Evolutionary conservation across 2,888 invertebrate genomes (phyloP).

Genomic region (Macrophya alboannulata): DNA sequence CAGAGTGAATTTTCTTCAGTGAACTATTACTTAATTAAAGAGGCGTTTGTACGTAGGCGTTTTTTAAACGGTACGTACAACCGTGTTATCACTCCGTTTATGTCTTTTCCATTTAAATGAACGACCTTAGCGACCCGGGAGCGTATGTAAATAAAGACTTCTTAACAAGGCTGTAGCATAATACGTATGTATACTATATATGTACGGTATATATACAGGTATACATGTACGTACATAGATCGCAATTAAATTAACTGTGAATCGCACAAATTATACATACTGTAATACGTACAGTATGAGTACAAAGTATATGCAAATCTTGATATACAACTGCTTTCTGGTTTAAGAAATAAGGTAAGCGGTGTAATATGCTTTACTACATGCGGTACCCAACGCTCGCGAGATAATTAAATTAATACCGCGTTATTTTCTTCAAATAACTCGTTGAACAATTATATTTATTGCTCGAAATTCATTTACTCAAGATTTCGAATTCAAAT

Average conservation of each 20-base stretch:
- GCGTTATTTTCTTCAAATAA: background rate
- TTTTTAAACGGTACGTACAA: conserved; percentile 61
- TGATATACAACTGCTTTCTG: background rate
- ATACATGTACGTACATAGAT: background rate
- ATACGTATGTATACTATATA: background rate
- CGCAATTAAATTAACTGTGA: conserved; percentile 31
- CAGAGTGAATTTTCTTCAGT: background rate
- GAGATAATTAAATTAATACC: background rate
- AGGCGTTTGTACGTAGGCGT: conserved; percentile 43
- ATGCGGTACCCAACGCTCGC: background rate
- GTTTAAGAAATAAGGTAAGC: background rate
- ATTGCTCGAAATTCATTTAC: background rate
- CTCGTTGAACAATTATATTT: background rate
- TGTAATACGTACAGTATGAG: background rate
- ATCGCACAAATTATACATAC: background rate
- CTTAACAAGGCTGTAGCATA: conserved; percentile 36
- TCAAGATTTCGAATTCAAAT: background rate
- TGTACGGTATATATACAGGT: background rate
- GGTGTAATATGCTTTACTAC: background rate
- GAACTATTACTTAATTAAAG: conserved; percentile 49
- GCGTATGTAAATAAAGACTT: conserved; percentile 43
- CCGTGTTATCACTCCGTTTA: conserved; percentile 53
- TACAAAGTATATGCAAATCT: background rate
- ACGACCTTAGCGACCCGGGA: conserved; percentile 31
- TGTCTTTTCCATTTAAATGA: conserved; percentile 67